Evolutionary conservation across 2,797 vertebrate genomes (phyloP), one percentile per base, ranked within the genome.

Genomic region (Cyclopterus lumpus): DNA sequence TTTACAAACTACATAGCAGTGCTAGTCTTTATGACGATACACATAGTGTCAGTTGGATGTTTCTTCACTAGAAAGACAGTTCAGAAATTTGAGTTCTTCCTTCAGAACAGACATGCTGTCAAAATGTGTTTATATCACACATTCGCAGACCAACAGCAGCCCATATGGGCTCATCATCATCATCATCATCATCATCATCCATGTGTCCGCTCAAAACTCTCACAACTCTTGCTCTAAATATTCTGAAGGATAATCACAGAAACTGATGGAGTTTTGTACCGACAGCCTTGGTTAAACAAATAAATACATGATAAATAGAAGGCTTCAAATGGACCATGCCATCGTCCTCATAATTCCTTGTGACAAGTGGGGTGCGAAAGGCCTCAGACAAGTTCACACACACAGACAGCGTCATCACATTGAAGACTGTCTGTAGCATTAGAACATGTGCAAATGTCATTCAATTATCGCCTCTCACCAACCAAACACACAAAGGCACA

Each of bases 181-280:
- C 42, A 18, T 46, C 42, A 18, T 44, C 42, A 18, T 18, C 42
- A 18, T 12, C 38, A 34, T 34, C 32, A 34, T 42, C 44, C 78
- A 60, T 64, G 58, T 81, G 72, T 79, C 72, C 70, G 7, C 64
- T 77, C 44, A 71, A 59, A 69, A 54, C 54, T 55, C 48, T n/a
- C 38, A 49, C 67, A 73, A 71, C 67, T 68, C 20, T 22, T 1
- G 20, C 9, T 49, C 20, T 22, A 46, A 22, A 10, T 24, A 51
- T 22, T 63, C 48, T 59, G 58, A 30, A 57, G 62, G 48, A 15
- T 28, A n/a, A 48, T 49, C 30, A 62, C 12, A 10, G 8, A 30
- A 18, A 0, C 30, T 12, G 12, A 34, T 12, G 5, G n/a, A 4
- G 55, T 11, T 54, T 8, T 42, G 20, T 42, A 42, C 40, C 40